Evolutionary conservation across 2,797 vertebrate species (phyloP), one percentile per base, ranked within the genome.

Genomic region (Selene dorsalis): DNA sequence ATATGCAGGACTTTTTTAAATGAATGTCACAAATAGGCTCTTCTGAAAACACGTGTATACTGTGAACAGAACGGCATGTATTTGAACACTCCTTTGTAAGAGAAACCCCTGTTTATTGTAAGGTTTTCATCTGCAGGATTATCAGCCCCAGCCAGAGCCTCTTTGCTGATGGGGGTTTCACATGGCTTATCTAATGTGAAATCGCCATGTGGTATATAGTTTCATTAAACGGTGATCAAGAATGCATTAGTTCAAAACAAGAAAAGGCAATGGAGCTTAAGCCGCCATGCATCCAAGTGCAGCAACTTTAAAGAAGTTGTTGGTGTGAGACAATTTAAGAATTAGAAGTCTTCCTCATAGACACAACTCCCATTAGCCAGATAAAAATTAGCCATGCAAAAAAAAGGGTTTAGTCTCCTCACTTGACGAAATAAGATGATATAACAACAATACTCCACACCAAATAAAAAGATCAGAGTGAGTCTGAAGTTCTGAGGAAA

Each of bases 171-270:
- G 97, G 98, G 96, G 96, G 98, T 99, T 97, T 99, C 98, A 99
- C 98, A 99, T 99, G 98, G 98, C 96, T 99, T 99, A 99, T 99
- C 98, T 99, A 99, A 99, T 99, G 98, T 99, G 98, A 98, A 99
- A 99, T 99, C 98, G 97, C 98, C 98, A 99, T 99, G 98, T 99
- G 98, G 98, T 99, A 99, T 99, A 99, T 99, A 99, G 98, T 99
- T 99, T 99, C 98, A 99, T 99, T 99, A 99, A 99, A 99, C 97
- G 98, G 98, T 99, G 98, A 99, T 99, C 98, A 99, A 99, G 98
- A 99, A 99, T 98, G 98, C 98, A 99, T 99, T 99, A 99, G 98
- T 99, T 99, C 98, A 99, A 99, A 99, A 99, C 98, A 99, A 99
- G 98, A 99, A 99, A 99, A 99, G 97, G 97, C 98, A 99, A 99